Base-by-base conservation (phyloP, 1,140 invertebrate species). In the Papilio aristodemus region DNA sequence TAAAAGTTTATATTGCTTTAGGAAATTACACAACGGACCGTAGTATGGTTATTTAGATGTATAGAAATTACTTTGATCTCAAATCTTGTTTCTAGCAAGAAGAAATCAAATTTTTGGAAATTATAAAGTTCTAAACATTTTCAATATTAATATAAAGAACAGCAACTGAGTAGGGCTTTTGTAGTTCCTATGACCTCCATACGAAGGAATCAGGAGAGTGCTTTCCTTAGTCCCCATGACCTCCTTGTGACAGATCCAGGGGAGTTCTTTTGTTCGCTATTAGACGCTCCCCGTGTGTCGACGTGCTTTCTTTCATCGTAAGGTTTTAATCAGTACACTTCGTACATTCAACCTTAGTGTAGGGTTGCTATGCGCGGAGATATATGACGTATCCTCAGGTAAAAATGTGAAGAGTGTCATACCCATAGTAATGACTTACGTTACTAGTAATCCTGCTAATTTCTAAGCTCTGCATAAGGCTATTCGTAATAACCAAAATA, bases 181-280 rank as follows among this genome's bases (percentile, higher is more conserved):
- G 46, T 50, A 50, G 8, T 9, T 10, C 19, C 46, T 50, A 14
- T 17, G 10, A 4, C 19, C 46, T 19, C 19, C 17, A 4, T 50
- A 50, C 46, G 19, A 9, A 17, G 6, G 27, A 32, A 50, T 50
- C 46, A 50, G 43, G 17, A 46, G 43, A 46, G 46, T 54, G 46
- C 17, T 46, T 46, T 46, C 4, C 43, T 54, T 22, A 54, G 46
- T 13, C 46, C 46, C 46, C 19, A 19, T 54, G 46, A 54, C 46
- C 46, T 54, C 46, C 46, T 54, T 54, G 46, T 11, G 17, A 22
- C 46, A 22, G 46, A 54, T 54, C 46, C 46, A 54, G 46, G 46
- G 19, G 46, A 54, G 46, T 54, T 54, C 46, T 54, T 54, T 54
- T 54, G 46, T 54, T 54, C 22, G 46, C 46, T 22, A 54, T 54